These are phyloP conservation scores for Morone chrysops DNA, from an alignment of 2,113 vertebrate genomes.

Conservation along the genomic window DNA sequence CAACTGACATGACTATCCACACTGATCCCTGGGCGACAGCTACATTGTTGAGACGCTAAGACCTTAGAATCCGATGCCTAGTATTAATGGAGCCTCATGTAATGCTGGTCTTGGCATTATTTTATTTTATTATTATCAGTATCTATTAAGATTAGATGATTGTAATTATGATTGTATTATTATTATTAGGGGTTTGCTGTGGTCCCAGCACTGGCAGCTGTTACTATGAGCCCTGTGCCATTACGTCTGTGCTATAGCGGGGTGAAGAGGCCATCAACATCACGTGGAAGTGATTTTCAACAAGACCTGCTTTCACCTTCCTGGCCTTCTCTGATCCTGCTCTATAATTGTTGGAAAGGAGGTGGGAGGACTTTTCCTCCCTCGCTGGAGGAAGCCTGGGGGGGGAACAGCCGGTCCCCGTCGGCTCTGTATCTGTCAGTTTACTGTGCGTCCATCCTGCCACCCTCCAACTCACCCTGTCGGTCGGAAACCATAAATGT, in stretches of 20 bases:
- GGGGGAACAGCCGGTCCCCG: constrained; percentile 35
- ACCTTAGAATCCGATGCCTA: no score
- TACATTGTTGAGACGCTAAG: no score
- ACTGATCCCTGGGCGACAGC: no score
- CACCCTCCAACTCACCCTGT: constrained; percentile 75
- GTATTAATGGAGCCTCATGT: no score
- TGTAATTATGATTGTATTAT: no score
- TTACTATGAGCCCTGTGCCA: neutral
- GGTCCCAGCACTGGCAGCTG: constrained; percentile 19
- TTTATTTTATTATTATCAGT: no score
- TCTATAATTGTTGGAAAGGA: constrained; percentile 34
- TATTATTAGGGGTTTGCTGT: neutral
- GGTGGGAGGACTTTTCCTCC: constrained; percentile 54
- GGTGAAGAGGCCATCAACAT: constrained; percentile 45
- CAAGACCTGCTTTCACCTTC: constrained; percentile 74
- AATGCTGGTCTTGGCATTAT: no score
- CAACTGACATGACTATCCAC: no score
- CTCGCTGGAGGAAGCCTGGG: constrained; percentile 69
- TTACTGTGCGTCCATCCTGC: constrained; percentile 78
- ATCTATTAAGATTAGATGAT: neutral
- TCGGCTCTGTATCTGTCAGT: constrained; percentile 71
- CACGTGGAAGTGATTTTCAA: constrained; percentile 77
- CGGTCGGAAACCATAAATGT: constrained; percentile 76
- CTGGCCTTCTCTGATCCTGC: constrained; percentile 58
- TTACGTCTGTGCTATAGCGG: neutral